phyloP scores from a whole-genome alignment of 2,797 vertebrate genomes.

The Capromys pilorides region DNA sequence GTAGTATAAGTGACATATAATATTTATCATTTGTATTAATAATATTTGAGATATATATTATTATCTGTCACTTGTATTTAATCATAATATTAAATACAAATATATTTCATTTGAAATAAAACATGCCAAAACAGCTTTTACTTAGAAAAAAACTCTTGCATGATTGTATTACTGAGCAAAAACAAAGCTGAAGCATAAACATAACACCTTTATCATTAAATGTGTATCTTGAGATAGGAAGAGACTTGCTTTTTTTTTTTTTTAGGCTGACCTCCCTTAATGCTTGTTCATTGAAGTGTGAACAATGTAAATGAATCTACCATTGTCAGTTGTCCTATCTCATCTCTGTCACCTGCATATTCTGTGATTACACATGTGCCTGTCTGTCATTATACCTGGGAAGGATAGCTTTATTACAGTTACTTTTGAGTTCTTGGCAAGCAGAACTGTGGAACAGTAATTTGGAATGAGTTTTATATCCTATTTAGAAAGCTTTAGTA shows the following conservation, averaged over 20 bases:
- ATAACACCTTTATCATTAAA: not conserved
- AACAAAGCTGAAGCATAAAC: not conserved
- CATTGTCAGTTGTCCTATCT: not conserved
- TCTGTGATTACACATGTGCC: not conserved
- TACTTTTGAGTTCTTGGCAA: too few species aligned
- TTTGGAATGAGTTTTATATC: not conserved
- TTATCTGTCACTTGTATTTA: too few species aligned
- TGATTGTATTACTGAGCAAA: not conserved
- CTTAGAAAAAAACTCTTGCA: not conserved
- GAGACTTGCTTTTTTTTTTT: not conserved
- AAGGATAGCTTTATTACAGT: not conserved
- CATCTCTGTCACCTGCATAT: not conserved
- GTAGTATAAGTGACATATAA: not conserved
- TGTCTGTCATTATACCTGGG: not conserved
- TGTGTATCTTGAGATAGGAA: not conserved
- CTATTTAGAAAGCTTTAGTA: not conserved
- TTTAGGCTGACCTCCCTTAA: not conserved
- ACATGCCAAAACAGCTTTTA: not conserved
- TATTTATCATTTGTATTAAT: too few species aligned
- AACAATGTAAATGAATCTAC: not conserved
- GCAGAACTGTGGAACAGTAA: not conserved
- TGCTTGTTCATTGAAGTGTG: not conserved
- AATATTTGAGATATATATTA: too few species aligned
- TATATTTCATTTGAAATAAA: not conserved
- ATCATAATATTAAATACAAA: not conserved